Percentiles rank a stretch among this genome's conserved stretches.
phyloP scores from a whole-genome alignment of 2,113 vertebrate species.

The Pluvialis apricaria region DNA sequence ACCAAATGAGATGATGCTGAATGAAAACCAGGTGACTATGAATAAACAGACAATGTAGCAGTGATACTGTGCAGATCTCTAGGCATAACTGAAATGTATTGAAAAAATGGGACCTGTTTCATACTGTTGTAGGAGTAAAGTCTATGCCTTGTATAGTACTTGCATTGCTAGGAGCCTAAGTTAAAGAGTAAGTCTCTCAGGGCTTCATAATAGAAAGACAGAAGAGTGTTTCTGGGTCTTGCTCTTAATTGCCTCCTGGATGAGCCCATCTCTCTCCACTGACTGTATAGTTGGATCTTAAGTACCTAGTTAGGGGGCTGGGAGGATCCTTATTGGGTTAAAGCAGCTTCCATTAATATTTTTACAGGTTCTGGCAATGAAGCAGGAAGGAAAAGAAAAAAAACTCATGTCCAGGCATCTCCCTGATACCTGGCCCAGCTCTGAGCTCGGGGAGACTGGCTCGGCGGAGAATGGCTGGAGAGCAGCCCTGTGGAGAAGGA shows the following conservation, averaged over 20 bases:
- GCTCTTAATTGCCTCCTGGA: background rate
- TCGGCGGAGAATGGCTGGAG: too few relatives aligned
- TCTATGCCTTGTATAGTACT: background rate
- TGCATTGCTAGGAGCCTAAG: background rate
- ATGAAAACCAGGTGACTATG: background rate
- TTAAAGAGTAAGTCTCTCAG: background rate
- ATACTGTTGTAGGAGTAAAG: background rate
- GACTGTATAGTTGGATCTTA: background rate
- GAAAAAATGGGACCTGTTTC: background rate
- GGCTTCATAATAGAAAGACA: background rate
- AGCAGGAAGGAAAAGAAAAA: background rate
- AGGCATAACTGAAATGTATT: background rate
- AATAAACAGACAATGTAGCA: background rate
- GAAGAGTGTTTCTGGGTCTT: background rate
- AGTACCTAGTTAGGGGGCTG: background rate
- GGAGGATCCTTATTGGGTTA: background rate
- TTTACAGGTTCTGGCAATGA: background rate
- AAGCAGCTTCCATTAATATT: background rate
- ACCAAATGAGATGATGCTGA: background rate
- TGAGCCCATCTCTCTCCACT: background rate
- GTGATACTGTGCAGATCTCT: background rate
- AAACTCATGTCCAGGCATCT: background rate
- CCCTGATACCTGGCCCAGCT: background rate
- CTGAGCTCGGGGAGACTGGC: background rate
- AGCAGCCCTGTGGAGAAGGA: too few relatives aligned